Percentiles rank a stretch among this genome's conserved stretches.
These are phyloP conservation scores for Adrianichthys oophorus DNA, from an alignment of 2,797 vertebrate species.

Conservation along the genomic window DNA sequence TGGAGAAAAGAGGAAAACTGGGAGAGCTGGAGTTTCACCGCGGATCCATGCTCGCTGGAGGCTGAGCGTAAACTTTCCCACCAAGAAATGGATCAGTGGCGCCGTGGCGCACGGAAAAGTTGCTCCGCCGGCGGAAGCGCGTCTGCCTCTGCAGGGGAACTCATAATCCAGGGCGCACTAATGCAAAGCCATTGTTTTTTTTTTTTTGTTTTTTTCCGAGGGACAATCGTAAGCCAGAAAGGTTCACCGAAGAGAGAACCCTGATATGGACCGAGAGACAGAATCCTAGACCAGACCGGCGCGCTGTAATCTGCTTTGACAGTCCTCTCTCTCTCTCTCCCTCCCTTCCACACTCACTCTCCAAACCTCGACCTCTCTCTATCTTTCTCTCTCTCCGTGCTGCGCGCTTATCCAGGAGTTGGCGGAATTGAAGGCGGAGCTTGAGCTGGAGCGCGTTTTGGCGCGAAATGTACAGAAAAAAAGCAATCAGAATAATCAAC, in stretches of 20 bases:
- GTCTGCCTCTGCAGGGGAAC: slow-evolving; percentile 39
- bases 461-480: too few species aligned
- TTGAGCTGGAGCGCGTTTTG: slow-evolving; percentile 14
- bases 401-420: slow-evolving; percentile 59
- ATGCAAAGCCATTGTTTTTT: slow-evolving; percentile 49
- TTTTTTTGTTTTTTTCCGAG: not conserved
- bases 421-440: slow-evolving; percentile 70
- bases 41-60: slow-evolving; percentile 1
- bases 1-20: slow-evolving; percentile 8
- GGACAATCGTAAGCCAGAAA: not conserved
- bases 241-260: slow-evolving; percentile 25
- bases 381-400: slow-evolving; percentile 52
- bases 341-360: slow-evolving; percentile 62
- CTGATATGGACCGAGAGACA: slow-evolving; percentile 63
- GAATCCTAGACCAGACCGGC: slow-evolving; percentile 72
- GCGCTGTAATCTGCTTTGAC: slow-evolving; percentile 86
- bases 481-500: too few species aligned
- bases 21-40: slow-evolving; percentile 32
- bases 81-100: slow-evolving; percentile 37
- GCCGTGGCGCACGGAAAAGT: slow-evolving; percentile 67
- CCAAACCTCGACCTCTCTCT: slow-evolving; percentile 62
- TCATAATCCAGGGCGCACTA: slow-evolving; percentile 37
- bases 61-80: slow-evolving; percentile 52
- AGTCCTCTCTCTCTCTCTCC: slow-evolving; percentile 70
- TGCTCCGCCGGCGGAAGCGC: slow-evolving; percentile 50